A percentile compares a stretch with the other conserved stretches of the same genome.
phyloP scores from a whole-genome alignment of 2,888 invertebrate species.

The Gonocerus acuteangulatus region DNA sequence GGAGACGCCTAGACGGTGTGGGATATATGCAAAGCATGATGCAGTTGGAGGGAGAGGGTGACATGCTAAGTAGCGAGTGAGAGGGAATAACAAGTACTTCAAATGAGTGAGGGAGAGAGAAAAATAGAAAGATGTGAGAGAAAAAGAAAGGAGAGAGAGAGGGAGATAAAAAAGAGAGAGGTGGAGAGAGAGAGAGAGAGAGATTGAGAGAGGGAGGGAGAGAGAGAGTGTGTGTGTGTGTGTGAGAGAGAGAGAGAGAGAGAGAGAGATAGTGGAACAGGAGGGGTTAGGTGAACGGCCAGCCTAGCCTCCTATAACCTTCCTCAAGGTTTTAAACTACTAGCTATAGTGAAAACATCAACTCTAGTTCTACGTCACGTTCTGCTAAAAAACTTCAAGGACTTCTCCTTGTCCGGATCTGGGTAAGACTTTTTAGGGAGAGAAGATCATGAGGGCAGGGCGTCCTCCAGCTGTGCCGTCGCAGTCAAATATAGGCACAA shows the following conservation, averaged over 20 bases:
- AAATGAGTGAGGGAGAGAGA: not conserved
- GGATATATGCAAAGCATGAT: too few relatives aligned
- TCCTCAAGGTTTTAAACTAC: slow-evolving; percentile 14
- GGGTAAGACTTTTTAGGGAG: slow-evolving; percentile 7
- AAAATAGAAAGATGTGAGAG: not conserved
- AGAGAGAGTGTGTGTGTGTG: not conserved
- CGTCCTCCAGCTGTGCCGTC: too few relatives aligned
- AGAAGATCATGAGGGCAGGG: too few relatives aligned
- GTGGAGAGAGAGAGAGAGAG: too few relatives aligned
- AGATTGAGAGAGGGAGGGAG: too few relatives aligned
- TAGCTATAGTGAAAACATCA: slow-evolving; percentile 4
- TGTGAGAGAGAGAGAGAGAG: not conserved
- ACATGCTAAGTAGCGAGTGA: too few relatives aligned
- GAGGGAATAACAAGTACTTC: too few relatives aligned
- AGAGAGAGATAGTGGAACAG: not conserved
- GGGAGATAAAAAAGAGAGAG: too few relatives aligned
- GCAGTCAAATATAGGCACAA: too few relatives aligned
- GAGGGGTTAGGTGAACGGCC: slow-evolving; percentile 14
- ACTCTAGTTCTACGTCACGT: slow-evolving; percentile 4
- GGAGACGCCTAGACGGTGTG: too few relatives aligned
- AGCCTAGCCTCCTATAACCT: slow-evolving; percentile 6
- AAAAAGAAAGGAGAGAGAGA: too few relatives aligned
- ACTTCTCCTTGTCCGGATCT: slow-evolving; percentile 7
- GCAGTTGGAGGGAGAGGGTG: not conserved
- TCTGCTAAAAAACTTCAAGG: slow-evolving; percentile 18